These are phyloP conservation scores for Drosophila rufa DNA, from an alignment of 1,140 invertebrate species.

Conservation along the genomic window DNA sequence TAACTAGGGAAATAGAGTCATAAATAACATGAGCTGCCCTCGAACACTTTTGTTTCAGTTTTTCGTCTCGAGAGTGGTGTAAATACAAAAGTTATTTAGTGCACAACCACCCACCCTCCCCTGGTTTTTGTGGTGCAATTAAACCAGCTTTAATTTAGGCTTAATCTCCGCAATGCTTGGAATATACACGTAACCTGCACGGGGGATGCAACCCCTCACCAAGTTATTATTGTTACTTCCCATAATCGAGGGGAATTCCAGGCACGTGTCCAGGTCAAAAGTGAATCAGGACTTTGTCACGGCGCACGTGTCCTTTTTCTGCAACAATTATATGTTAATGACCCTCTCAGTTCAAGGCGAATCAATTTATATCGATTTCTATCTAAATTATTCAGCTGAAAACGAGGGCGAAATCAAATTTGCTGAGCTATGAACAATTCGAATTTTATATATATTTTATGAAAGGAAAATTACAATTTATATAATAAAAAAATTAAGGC, in stretches of 20 bases:
- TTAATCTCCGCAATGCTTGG: slow-evolving; percentile 39
- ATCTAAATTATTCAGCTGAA: slow-evolving; percentile 21
- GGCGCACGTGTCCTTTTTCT: slow-evolving; percentile 49
- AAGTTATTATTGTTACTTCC: slow-evolving; percentile 3
- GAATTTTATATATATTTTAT: no score
- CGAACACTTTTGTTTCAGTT: slow-evolving; percentile 31
- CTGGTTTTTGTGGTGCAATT: slow-evolving; percentile 32
- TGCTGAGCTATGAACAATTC: neutral
- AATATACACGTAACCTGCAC: slow-evolving; percentile 21
- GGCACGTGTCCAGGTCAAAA: slow-evolving; percentile 68
- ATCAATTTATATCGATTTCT: slow-evolving; percentile 42
- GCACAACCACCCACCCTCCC: slow-evolving; percentile 44
- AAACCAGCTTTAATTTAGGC: slow-evolving; percentile 47
- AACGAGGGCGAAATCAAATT: neutral
- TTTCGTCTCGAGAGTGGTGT: slow-evolving; percentile 21
- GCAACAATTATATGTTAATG: slow-evolving; percentile 65
- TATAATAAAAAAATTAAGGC: neutral
- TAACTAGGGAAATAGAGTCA: slow-evolving; percentile 56
- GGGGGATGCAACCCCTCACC: slow-evolving; percentile 22
- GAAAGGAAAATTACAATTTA: no score
- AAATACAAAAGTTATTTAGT: slow-evolving; percentile 30
- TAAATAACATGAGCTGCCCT: slow-evolving; percentile 61
- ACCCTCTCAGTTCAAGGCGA: slow-evolving; percentile 33
- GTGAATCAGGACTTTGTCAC: slow-evolving; percentile 42
- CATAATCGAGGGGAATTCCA: slow-evolving; percentile 47